These are phyloP conservation scores for Heloderma charlesbogerti DNA, from an alignment of 2,113 vertebrate genomes.

Conservation along the genomic window DNA sequence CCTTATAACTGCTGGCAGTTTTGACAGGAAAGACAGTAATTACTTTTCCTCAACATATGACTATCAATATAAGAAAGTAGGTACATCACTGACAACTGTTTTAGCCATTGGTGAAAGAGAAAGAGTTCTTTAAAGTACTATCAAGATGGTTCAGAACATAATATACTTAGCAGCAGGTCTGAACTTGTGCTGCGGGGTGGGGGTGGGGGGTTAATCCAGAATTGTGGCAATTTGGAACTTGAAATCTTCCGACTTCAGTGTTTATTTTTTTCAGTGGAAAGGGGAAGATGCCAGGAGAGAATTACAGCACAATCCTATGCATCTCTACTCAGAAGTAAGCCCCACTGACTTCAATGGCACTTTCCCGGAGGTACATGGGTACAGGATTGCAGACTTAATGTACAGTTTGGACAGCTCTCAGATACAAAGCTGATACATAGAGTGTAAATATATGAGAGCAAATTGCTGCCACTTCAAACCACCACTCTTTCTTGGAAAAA, in stretches of 20 bases:
- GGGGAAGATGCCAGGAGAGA: slow-evolving; percentile 24
- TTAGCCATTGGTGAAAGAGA: slow-evolving; percentile 41
- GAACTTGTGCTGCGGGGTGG: background rate
- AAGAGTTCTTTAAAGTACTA: slow-evolving; percentile 47
- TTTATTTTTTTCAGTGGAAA: background rate
- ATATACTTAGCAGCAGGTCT: slow-evolving; percentile 21
- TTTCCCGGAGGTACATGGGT: background rate
- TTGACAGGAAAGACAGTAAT: slow-evolving; percentile 58
- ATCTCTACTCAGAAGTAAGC: background rate
- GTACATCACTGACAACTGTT: slow-evolving; percentile 48
- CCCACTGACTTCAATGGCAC: background rate
- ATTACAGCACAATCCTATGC: slow-evolving; percentile 1
- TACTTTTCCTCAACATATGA: slow-evolving; percentile 51
- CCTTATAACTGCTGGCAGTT: slow-evolving; percentile 64
- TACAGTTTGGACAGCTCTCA: background rate
- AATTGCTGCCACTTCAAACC: slow-evolving; percentile 23
- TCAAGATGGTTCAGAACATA: slow-evolving; percentile 55
- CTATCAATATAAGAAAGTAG: slow-evolving; percentile 66
- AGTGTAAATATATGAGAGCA: slow-evolving; percentile 24
- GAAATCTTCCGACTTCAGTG: slow-evolving; percentile 14
- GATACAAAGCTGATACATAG: background rate
- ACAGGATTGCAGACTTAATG: background rate
- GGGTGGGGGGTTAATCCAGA: background rate
- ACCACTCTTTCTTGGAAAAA: slow-evolving; percentile 38
- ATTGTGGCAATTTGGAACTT: slow-evolving; percentile 14